Conservation (phyloP, 1,140 invertebrate species). For the Leptinotarsa texana region DNA sequence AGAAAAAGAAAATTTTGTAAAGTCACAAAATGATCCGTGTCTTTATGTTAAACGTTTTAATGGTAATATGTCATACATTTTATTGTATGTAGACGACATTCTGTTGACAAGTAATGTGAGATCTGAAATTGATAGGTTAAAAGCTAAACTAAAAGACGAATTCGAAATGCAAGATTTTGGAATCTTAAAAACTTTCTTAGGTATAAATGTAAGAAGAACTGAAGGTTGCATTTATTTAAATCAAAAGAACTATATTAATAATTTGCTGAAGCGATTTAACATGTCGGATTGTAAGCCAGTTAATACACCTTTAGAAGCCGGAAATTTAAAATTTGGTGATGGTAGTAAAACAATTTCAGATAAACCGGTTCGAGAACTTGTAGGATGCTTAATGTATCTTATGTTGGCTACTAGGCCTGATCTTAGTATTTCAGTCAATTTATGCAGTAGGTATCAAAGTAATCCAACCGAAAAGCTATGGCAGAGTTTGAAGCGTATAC, state of each 20-base stretch:
- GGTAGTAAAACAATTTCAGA: too few species aligned
- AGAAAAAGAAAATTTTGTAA: neutral
- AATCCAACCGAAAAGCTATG: slow-evolving; percentile 3
- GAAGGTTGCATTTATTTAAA: neutral
- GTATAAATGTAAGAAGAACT: neutral
- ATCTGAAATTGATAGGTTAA: neutral
- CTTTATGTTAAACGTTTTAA: neutral
- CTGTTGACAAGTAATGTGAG: neutral
- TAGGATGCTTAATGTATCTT: neutral
- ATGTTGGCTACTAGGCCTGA: slow-evolving; percentile 2
- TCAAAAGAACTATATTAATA: neutral
- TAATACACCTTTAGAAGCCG: too few species aligned
- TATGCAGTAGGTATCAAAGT: slow-evolving; percentile 1
- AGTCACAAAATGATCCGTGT: neutral
- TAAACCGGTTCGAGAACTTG: too few species aligned
- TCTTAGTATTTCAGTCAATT: slow-evolving; percentile 8
- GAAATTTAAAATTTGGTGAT: too few species aligned
- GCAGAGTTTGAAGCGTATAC: neutral
- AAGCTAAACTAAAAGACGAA: neutral
- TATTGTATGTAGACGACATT: neutral
- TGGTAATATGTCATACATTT: neutral
- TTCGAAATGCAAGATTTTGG: neutral
- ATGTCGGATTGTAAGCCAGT: neutral
- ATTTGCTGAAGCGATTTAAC: neutral
- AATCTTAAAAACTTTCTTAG: neutral